A percentile compares a stretch with the other conserved stretches of the same genome.
Conservation (phyloP, 2,113 vertebrate genomes). For the Pelvicachromis taeniatus region DNA sequence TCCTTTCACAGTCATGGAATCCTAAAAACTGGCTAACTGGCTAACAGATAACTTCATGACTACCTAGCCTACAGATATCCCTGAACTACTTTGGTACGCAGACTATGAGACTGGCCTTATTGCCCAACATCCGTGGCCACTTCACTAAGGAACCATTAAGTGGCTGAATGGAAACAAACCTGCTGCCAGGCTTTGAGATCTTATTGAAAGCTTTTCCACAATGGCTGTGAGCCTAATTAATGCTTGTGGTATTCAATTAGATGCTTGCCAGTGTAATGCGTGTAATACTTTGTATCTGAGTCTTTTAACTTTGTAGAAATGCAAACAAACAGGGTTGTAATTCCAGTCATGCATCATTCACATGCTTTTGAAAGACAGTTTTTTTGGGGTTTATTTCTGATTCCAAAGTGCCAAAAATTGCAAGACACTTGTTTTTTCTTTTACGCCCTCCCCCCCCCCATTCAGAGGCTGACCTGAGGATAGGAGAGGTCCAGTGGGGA, state of each 20-base stretch:
- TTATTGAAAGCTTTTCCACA: neutral
- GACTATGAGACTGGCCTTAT: neutral
- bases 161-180: neutral
- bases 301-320: neutral
- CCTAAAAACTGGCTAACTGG: neutral
- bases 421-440: neutral
- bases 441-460: neutral
- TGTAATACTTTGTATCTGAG: neutral
- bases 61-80: neutral
- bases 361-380: neutral
- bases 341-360: neutral
- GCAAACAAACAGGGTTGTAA: neutral
- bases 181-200: neutral
- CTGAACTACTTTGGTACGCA: neutral
- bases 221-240: neutral
- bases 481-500: slow-evolving; percentile 66
- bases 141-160: neutral
- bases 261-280: neutral
- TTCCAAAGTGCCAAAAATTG: neutral
- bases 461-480: slow-evolving; percentile 61
- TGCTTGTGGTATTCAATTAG: neutral
- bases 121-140: neutral
- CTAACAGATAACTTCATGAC: neutral
- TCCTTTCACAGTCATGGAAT: neutral
- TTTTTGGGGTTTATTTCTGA: neutral